Evolutionary conservation across 1,140 invertebrate species (phyloP).

Genomic region (Tetraneura akinire): DNA sequence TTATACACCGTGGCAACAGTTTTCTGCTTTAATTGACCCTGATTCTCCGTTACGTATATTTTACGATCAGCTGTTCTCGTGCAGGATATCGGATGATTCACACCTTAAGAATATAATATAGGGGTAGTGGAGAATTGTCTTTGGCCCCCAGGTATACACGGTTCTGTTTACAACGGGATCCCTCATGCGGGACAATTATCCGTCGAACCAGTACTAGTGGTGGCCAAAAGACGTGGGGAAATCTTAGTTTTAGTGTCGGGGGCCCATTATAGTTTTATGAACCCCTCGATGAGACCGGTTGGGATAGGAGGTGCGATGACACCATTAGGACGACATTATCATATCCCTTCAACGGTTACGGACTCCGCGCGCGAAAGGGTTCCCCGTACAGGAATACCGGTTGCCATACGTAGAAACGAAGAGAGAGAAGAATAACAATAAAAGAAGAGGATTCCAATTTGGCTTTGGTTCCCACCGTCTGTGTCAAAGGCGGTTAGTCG

Average conservation of each 20-base stretch:
- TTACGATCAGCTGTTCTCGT: conserved; percentile 46
- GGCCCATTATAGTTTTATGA: background rate
- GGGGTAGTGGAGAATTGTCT: conserved; percentile 40
- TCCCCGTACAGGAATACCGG: conserved; percentile 46
- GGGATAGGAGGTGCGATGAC: conserved; percentile 42
- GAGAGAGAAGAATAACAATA: conserved; percentile 42
- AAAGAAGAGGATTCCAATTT: conserved; percentile 49
- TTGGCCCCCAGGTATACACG: conserved; percentile 7
- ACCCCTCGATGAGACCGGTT: conserved; percentile 26
- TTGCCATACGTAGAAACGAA: conserved; percentile 27
- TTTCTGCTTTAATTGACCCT: conserved; percentile 25
- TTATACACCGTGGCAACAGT: background rate
- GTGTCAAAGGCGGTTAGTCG: conserved; percentile 50
- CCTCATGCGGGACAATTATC: conserved; percentile 48
- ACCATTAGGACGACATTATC: conserved; percentile 52
- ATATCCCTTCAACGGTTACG: conserved; percentile 45
- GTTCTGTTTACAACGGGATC: conserved; percentile 42
- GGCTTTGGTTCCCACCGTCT: conserved; percentile 51
- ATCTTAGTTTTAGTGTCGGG: background rate
- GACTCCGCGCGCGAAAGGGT: conserved; percentile 25
- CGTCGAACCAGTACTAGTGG: background rate
- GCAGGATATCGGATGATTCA: conserved; percentile 40
- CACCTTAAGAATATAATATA: conserved; percentile 49
- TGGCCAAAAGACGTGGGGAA: background rate
- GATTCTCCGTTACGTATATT: conserved; percentile 14